Percentiles rank a stretch among this genome's conserved stretches.
Evolutionary conservation across 2,888 invertebrate genomes (phyloP).

Genomic region (Marasmarcha lunaedactyla): DNA sequence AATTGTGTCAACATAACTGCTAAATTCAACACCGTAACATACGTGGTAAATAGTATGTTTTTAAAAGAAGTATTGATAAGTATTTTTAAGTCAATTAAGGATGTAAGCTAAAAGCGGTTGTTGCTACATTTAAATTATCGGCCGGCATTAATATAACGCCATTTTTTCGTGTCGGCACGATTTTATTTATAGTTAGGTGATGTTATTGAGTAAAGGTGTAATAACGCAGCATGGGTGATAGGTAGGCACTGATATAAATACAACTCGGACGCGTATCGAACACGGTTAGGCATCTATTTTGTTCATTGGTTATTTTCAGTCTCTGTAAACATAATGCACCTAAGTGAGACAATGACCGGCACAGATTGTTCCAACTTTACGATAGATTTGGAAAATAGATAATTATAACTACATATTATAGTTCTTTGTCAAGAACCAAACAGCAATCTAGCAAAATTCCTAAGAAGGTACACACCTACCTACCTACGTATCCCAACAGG

Average conservation of each 20-base stretch:
- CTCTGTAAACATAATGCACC: too few species aligned
- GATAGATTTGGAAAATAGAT: too few species aligned
- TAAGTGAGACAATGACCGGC: too few species aligned
- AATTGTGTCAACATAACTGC: constrained; percentile 13
- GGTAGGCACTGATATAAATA: constrained; percentile 12
- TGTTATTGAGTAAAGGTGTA: constrained; percentile 41
- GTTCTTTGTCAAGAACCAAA: too few species aligned
- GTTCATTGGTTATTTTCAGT: too few species aligned
- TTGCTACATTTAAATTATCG: constrained; percentile 71
- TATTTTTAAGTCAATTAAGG: constrained; percentile 72
- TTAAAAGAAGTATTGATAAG: constrained; percentile 54
- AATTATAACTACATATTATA: too few species aligned
- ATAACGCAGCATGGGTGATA: constrained; percentile 48
- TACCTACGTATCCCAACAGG: too few species aligned
- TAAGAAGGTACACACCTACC: too few species aligned
- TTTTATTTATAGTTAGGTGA: constrained; percentile 46
- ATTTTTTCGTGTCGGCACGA: constrained; percentile 69
- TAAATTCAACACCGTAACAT: too few species aligned
- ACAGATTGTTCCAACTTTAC: too few species aligned
- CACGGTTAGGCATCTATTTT: too few species aligned
- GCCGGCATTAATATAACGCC: constrained; percentile 69
- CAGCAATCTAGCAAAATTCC: too few species aligned
- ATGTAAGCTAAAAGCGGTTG: constrained; percentile 71
- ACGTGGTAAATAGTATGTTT: constrained; percentile 15
- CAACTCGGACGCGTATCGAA: constrained; percentile 26